Evolutionary conservation across 2,888 invertebrate genomes (phyloP), one percentile per base, ranked within the genome.

Genomic region (Zygogramma bicolorata): DNA sequence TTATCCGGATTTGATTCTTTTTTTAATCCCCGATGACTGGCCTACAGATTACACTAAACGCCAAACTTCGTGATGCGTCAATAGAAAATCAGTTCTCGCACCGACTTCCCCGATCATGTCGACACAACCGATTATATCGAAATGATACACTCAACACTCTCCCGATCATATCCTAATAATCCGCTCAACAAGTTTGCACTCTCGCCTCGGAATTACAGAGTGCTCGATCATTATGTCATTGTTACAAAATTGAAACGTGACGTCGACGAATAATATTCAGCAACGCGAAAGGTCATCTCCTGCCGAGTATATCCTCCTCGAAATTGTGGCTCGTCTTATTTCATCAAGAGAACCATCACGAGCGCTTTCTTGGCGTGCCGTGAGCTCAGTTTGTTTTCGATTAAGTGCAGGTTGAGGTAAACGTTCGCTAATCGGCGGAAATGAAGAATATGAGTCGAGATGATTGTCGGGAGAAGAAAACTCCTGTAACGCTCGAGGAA

Each of bases 161-260:
- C 20, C 42, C 25, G 27, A 46, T 63, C 46, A 5, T 20, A 27
- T 25, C 4, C 63, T 46, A 63, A 63, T 63, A 7, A 63, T 63
- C 40, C 42, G 27, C 40, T 53, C n/a, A 60, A 67, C 34, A 18
- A 68, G n/a, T 68, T 68, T 68, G 61, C 61, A 68, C 68, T 68
- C 49, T 59, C 34, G 60, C 27, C 59, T 60, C 40, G 53, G 18
- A 63, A 63, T 58, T 25, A 66, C 38, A 40, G 1, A 22, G 31
- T 67, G 22, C 29, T 60, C 61, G 34, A 40, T 66, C 61, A 62
- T 65, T 75, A 75, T 75, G 71, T 75, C 73, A 75, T 71, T 75
- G 71, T 57, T 73, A 65, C 66, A 71, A 73, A 69, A 71, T 66
- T 61, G 66, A 67, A 75, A 71, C 73, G 75, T 75, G 73, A 73